phyloP scores from a whole-genome alignment of 92 coral and sea anemone genomes.

The Metridium senile region DNA sequence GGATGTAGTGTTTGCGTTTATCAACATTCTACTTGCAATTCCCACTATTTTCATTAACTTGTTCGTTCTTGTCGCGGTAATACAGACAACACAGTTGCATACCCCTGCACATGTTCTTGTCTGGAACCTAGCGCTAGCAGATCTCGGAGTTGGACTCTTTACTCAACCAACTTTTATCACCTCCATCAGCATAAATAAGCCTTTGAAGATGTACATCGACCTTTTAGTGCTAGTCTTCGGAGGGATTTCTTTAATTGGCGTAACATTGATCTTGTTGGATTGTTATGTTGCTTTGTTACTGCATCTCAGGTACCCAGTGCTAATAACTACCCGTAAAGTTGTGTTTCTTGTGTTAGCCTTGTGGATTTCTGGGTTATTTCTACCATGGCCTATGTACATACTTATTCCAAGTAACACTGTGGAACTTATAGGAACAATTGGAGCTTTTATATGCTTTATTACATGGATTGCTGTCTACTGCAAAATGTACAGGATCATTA shows the following conservation, averaged over 20 bases:
- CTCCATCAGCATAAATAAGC: not conserved
- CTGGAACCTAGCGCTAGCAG: constrained; percentile 17
- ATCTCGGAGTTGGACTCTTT: constrained; percentile 19
- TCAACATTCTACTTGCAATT: not conserved
- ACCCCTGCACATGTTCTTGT: constrained; percentile 21
- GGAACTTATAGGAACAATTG: not conserved
- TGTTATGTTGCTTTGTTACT: constrained; percentile 14
- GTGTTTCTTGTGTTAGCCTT: not conserved
- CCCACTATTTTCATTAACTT: constrained; percentile 1
- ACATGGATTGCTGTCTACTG: not conserved
- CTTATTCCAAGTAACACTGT: too few species aligned
- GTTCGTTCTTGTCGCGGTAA: constrained; percentile 6
- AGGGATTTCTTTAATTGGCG: constrained; percentile 11
- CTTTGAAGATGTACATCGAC: not conserved
- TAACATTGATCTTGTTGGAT: constrained; percentile 7
- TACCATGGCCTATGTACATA: not conserved
- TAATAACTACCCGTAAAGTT: not conserved
- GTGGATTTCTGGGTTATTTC: not conserved
- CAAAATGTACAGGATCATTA: constrained; percentile 1
- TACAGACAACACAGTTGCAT: constrained; percentile 17
- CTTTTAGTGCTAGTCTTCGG: not conserved
- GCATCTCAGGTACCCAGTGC: constrained; percentile 13
- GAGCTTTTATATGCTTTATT: constrained; percentile 1
- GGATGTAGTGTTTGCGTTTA: not conserved
- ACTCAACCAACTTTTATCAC: constrained; percentile 7